Evolutionary conservation across 2,888 invertebrate genomes (phyloP).

Genomic region (Emesis furor): DNA sequence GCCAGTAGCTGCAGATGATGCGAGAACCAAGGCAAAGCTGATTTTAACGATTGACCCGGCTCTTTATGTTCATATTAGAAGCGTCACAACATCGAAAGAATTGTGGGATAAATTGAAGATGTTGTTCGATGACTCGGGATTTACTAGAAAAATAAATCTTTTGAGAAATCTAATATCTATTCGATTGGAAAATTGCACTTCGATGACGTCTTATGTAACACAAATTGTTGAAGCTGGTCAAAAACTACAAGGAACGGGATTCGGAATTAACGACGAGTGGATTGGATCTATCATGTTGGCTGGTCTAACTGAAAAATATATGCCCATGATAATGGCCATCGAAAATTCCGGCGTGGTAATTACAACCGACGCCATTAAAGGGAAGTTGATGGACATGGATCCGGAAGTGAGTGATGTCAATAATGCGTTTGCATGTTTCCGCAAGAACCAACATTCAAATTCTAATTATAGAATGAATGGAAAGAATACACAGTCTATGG

Average conservation of each 20-base stretch:
- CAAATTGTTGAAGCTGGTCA: neutral
- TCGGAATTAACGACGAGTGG: slow-evolving; percentile 68
- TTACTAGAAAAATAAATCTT: neutral
- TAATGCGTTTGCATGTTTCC: slow-evolving; percentile 33
- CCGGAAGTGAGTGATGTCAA: slow-evolving; percentile 37
- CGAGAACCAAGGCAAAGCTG: slow-evolving; percentile 31
- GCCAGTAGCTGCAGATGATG: slow-evolving; percentile 26
- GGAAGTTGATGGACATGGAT: slow-evolving; percentile 47
- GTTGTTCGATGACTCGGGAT: neutral
- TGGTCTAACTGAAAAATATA: slow-evolving; percentile 65
- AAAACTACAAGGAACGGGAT: slow-evolving; percentile 54
- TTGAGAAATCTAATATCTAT: slow-evolving; percentile 40
- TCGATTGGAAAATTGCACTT: slow-evolving; percentile 52
- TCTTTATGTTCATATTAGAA: neutral
- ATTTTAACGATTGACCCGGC: slow-evolving; percentile 54
- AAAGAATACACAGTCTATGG: slow-evolving; percentile 35
- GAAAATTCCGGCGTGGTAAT: slow-evolving; percentile 62
- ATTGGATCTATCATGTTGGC: slow-evolving; percentile 65
- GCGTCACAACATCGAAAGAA: neutral
- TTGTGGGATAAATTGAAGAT: neutral
- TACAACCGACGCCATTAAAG: slow-evolving; percentile 58
- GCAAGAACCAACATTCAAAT: slow-evolving; percentile 21
- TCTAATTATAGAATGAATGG: slow-evolving; percentile 17
- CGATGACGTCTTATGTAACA: neutral
- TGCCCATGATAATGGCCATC: slow-evolving; percentile 71